phyloP scores from a whole-genome alignment of 2,797 vertebrate species.

The Alcedo atthis region DNA sequence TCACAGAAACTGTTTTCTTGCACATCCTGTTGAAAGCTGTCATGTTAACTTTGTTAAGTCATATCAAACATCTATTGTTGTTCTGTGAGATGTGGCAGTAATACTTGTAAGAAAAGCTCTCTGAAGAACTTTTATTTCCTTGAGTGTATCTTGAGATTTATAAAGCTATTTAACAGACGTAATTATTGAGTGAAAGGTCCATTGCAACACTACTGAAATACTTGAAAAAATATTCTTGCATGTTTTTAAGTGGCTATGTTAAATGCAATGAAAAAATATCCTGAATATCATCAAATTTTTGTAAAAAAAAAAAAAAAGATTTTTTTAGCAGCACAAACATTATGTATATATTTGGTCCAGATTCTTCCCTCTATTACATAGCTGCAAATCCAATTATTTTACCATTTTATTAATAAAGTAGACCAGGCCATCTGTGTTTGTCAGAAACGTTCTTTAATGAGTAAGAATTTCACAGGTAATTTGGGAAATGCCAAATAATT shows the following conservation, averaged over 20 bases:
- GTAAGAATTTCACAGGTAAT: neutral
- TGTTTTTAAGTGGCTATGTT: neutral
- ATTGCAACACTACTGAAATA: neutral
- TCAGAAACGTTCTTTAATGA: neutral
- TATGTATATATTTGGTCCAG: neutral
- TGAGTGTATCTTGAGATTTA: neutral
- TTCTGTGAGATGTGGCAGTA: neutral
- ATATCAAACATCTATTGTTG: neutral
- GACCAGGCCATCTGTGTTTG: neutral
- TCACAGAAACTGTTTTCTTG: neutral
- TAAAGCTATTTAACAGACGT: neutral
- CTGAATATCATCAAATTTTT: neutral
- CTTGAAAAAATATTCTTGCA: neutral
- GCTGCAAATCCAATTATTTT: neutral
- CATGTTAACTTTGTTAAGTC: neutral
- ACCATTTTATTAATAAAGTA: accelerated
- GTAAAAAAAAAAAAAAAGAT: neutral
- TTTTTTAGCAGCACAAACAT: neutral
- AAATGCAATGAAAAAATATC: neutral
- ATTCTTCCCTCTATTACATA: neutral
- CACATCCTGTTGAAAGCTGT: neutral
- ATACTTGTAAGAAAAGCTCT: neutral
- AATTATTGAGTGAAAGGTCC: neutral
- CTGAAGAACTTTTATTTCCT: slow-evolving; percentile 7
- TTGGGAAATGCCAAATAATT: neutral